A percentile compares a stretch with the other conserved stretches of the same genome.
Conservation (phyloP, 1,140 invertebrate genomes). For the Phenacoccus solenopsis region DNA sequence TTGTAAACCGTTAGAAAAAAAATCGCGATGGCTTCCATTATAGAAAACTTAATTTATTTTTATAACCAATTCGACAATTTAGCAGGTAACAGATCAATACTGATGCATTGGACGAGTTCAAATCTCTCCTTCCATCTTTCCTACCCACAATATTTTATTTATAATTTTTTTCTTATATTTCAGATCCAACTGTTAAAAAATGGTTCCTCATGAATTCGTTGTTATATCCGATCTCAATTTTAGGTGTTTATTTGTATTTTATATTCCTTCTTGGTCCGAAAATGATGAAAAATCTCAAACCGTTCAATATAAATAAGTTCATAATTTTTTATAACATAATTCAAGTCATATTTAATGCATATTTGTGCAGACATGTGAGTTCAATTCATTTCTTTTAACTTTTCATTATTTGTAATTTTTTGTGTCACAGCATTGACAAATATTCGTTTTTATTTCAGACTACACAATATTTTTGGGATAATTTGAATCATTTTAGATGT, state of each 20-base stretch:
- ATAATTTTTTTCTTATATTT: constrained; percentile 19
- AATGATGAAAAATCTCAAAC: constrained; percentile 38
- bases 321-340: constrained; percentile 42
- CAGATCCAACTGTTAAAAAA: constrained; percentile 47
- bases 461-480: neutral
- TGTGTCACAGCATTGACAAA: too few relatives aligned
- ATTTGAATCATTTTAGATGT: neutral
- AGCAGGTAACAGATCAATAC: too few relatives aligned
- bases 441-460: too few relatives aligned
- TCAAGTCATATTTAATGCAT: constrained; percentile 32
- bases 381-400: neutral
- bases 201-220: constrained; percentile 48
- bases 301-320: constrained; percentile 37
- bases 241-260: constrained; percentile 51
- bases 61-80: too few relatives aligned
- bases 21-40: too few relatives aligned
- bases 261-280: constrained; percentile 60
- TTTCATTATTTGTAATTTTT: neutral
- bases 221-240: constrained; percentile 40
- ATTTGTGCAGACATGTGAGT: constrained; percentile 36
- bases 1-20: too few relatives aligned
- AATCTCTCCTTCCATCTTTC: too few relatives aligned
- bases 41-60: too few relatives aligned
- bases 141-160: too few relatives aligned
- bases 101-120: too few relatives aligned